Percentiles rank a stretch among this genome's conserved stretches.
Conservation (phyloP, 2,113 vertebrate species). For the Sphyrna mokarran region DNA sequence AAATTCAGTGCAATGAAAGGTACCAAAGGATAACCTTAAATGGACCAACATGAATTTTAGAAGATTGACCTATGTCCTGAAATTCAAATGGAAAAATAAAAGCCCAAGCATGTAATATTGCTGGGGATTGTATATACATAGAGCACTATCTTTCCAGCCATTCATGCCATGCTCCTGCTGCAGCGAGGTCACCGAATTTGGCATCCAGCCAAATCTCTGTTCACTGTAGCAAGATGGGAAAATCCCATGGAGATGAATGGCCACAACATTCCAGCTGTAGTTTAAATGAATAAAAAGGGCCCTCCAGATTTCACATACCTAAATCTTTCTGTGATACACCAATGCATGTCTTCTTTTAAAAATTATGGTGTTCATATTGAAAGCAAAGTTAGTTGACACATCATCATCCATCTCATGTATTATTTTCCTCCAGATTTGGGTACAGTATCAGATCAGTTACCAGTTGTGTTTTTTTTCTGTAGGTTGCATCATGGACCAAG, state of each 20-base stretch:
- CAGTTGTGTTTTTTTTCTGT: not conserved
- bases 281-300: not conserved
- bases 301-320: not conserved
- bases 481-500: slow-evolving; percentile 98
- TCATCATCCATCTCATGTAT: not conserved
- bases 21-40: not conserved
- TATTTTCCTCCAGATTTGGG: slow-evolving; percentile 38
- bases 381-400: not conserved
- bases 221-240: too few relatives aligned
- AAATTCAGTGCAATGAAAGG: not conserved
- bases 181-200: too few relatives aligned
- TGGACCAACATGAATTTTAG: not conserved
- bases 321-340: too few relatives aligned
- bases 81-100: not conserved
- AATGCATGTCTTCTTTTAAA: not conserved
- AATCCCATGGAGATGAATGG: too few relatives aligned
- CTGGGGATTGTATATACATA: not conserved
- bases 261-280: not conserved
- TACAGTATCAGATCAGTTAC: not conserved
- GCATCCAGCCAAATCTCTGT: too few relatives aligned
- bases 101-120: not conserved
- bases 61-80: not conserved
- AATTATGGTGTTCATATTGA: not conserved
- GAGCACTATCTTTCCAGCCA: too few relatives aligned
- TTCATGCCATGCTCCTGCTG: too few relatives aligned